phyloP scores from a whole-genome alignment of 2,888 invertebrate genomes.

The Barypeithes pellucidus region DNA sequence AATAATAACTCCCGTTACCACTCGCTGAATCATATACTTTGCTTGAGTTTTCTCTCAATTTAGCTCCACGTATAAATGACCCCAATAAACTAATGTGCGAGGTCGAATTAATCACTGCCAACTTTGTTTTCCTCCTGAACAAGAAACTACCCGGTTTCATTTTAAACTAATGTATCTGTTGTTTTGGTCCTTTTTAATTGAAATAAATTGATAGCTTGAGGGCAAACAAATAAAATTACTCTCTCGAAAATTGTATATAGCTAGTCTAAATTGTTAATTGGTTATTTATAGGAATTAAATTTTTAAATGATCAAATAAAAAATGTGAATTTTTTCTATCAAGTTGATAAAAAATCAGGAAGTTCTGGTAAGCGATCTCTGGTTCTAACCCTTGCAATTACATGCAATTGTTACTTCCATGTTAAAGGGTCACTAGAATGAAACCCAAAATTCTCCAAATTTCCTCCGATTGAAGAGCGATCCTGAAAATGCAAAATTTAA shows the following conservation, averaged over 20 bases:
- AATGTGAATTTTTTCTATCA: no score
- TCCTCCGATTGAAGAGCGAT: no score
- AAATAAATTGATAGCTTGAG: constrained; percentile 26
- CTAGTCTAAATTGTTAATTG: not conserved
- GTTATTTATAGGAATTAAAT: not conserved
- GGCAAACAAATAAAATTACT: constrained; percentile 16
- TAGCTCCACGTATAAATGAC: constrained; percentile 43
- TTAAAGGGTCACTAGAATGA: no score
- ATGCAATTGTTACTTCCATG: no score
- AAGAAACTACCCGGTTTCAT: constrained; percentile 31
- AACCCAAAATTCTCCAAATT: no score
- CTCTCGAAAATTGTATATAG: constrained; percentile 1
- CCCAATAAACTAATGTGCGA: constrained; percentile 32
- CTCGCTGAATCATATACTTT: not conserved
- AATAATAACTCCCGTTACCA: no score
- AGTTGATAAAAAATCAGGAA: not conserved
- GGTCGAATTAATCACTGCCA: constrained; percentile 35
- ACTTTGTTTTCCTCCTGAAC: constrained; percentile 26
- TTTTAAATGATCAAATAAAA: no score
- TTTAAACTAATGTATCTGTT: constrained; percentile 37
- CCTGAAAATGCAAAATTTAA: no score
- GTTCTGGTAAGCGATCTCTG: no score
- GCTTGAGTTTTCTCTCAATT: constrained; percentile 38
- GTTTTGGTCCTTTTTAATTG: constrained; percentile 30
- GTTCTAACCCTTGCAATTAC: no score